These are phyloP conservation scores for Antedon mediterranea DNA, from an alignment of 53 echinoderm and acorn worm genomes.

Conservation along the genomic window DNA sequence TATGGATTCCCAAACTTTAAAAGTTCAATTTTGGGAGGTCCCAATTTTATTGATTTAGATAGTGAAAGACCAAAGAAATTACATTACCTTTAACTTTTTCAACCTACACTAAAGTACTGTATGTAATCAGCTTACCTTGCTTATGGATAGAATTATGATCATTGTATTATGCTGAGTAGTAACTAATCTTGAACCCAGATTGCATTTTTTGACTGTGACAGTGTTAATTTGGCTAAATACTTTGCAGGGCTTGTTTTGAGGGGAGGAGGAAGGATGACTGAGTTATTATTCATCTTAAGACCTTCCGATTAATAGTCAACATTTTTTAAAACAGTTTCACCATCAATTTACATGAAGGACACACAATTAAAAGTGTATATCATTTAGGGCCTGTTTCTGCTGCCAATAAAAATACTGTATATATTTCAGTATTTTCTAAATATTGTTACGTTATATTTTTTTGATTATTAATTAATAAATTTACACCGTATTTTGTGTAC, in stretches of 20 bases:
- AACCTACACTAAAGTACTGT: no score
- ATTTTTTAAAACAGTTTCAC: background rate
- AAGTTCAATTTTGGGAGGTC: no score
- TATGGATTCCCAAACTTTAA: no score
- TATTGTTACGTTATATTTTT: no score
- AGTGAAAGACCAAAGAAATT: no score
- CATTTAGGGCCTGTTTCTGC: no score
- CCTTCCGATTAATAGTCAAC: background rate
- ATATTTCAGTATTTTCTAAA: no score
- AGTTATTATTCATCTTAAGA: background rate
- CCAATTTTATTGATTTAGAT: no score
- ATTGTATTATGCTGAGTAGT: background rate
- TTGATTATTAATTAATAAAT: no score
- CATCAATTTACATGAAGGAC: background rate
- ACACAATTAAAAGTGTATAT: background rate
- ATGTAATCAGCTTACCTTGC: background rate
- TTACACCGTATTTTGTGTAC: no score
- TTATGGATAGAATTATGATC: background rate
- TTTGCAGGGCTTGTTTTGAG: background rate
- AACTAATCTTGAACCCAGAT: background rate
- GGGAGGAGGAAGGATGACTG: slow-evolving; percentile 1
- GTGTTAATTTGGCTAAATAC: background rate
- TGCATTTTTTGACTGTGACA: background rate
- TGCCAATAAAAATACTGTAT: no score
- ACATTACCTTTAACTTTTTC: no score